Base-by-base conservation (phyloP, 2,797 vertebrate genomes). In the Hafferia zeledoni region DNA sequence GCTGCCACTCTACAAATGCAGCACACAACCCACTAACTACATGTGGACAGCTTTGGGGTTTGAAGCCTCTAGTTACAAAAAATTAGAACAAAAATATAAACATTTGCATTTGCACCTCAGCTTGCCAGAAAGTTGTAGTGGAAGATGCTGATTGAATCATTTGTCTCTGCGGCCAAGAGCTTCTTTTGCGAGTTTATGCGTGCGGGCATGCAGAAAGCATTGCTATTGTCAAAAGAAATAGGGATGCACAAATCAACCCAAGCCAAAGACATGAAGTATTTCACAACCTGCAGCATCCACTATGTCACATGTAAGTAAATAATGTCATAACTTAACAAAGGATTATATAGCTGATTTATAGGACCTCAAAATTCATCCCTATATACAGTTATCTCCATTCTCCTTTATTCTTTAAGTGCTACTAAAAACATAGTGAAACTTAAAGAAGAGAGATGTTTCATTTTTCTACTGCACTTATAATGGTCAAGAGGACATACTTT, bases 181-280 rank as follows among this genome's bases (percentile, higher is more conserved):
- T 91, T 25, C 57, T 83, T 89, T 53, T 57, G 46, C 31, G 33
- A 75, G 9, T 64, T 86, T 87, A 64, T 37, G 14, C 1, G 3
- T 16, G 31, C 0, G 2, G 18, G 6, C 53, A 90, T 60, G 63
- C 71, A 75, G 50, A 82, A 85, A 90, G 39, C 55, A 16, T 13
- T 60, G 61, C 30, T 70, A 64, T 76, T 61, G 71, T 68, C 24
- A 13, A 83, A 82, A 76, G 60, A 61, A 90, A 81, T 27, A 39
- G 56, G 93, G 88, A 72, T 57, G 69, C 16, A 70, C 43, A 67
- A 69, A 82, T 68, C 43, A 80, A 69, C 3, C 22, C 37, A 55
- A 84, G 60, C 49, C 84, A 93, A 91, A 86, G 88, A 67, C 50
- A 72, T 44, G 63, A 80, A 86, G 28, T 33, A 65, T 87, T 92